Conservation (phyloP, 2,113 vertebrate genomes). For the Trichomycterus rosablanca region DNA sequence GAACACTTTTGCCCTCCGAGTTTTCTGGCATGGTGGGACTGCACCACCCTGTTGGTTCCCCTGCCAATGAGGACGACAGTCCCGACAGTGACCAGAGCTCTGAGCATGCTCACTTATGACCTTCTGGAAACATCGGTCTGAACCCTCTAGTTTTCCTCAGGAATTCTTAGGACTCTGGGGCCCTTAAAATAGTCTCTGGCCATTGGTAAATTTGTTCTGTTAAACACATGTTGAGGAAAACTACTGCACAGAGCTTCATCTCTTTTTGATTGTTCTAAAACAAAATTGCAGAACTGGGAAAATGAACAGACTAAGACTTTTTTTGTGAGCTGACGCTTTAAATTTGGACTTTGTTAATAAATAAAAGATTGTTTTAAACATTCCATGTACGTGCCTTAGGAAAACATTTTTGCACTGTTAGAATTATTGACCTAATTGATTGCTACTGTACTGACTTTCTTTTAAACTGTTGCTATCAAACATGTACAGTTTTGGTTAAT, state of each 20-base stretch:
- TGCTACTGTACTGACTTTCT: conserved; percentile 49
- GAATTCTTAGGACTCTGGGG: conserved; percentile 68
- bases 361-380: conserved; percentile 66
- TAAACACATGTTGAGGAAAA: conserved; percentile 10
- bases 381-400: conserved; percentile 65
- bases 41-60: conserved; percentile 86
- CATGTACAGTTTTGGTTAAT: conserved; percentile 16
- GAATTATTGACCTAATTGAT: conserved; percentile 45
- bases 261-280: conserved; percentile 4
- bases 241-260: conserved; percentile 7
- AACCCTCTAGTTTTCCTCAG: conserved; percentile 73
- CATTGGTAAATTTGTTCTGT: no score
- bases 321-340: conserved; percentile 5
- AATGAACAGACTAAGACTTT: not conserved
- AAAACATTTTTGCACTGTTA: conserved; percentile 77
- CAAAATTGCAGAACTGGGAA: conserved; percentile 16
- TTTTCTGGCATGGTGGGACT: conserved; percentile 86
- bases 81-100: conserved; percentile 96
- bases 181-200: conserved; percentile 54
- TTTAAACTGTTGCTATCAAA: not conserved
- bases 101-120: conserved; percentile 94
- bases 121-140: conserved; percentile 48
- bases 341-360: conserved; percentile 34
- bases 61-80: conserved; percentile 88
- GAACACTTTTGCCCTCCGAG: conserved; percentile 88